Conservation (phyloP, 2,113 vertebrate genomes). For the Hydrochoerus hydrochaeris region DNA sequence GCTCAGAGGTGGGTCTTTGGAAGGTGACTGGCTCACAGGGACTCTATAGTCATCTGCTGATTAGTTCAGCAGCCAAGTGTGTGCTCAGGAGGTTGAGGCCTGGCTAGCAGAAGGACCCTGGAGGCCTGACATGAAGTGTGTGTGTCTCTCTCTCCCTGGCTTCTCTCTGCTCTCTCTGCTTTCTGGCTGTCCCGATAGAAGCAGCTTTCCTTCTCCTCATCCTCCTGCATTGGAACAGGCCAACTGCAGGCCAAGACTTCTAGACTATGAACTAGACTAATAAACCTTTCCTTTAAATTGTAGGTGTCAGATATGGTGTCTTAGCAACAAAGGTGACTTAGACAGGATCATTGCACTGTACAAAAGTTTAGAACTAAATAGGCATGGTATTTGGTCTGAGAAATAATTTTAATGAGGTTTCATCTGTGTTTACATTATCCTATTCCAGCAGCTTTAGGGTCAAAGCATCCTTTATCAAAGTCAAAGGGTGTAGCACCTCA, state of each 20-base stretch:
- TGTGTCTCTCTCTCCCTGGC: not conserved
- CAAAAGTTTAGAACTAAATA: not conserved
- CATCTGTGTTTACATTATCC: not conserved
- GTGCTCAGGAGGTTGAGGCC: not conserved
- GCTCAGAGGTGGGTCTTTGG: not conserved
- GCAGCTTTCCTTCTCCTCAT: not conserved
- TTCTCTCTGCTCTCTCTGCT: not conserved
- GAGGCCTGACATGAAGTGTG: not conserved
- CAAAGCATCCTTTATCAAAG: not conserved
- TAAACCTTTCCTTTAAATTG: not conserved
- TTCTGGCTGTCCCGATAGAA: not conserved
- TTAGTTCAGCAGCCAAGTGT: not conserved
- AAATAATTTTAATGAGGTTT: slow-evolving; percentile 19
- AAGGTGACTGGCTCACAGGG: not conserved
- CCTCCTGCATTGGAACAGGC: not conserved
- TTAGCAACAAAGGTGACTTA: not conserved
- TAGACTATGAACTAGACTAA: not conserved
- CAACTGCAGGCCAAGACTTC: not conserved
- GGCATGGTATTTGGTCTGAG: not conserved
- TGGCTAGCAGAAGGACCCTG: not conserved
- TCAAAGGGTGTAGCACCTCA: not conserved
- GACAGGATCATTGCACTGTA: not conserved
- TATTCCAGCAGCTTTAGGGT: not conserved
- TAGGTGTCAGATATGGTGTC: not conserved
- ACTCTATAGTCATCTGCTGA: not conserved